A percentile compares a stretch with the other conserved stretches of the same genome.
These are phyloP conservation scores for Sylvicola cinctus DNA, from an alignment of 2,888 invertebrate genomes.

Conservation along the genomic window DNA sequence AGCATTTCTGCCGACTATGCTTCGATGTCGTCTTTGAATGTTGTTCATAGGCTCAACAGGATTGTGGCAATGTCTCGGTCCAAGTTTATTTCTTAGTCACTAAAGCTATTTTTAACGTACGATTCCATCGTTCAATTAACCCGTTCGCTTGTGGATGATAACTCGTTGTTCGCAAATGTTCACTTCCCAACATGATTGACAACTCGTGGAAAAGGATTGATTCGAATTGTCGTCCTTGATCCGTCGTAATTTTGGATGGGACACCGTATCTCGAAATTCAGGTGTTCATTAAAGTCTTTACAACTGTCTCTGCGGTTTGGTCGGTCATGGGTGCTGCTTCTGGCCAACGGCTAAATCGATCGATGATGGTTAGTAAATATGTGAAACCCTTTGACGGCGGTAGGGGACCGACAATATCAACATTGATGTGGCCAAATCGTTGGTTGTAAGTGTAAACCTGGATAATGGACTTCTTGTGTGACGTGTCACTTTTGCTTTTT, in stretches of 20 bases:
- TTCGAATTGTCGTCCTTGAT: slow-evolving; percentile 20
- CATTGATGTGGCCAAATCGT: slow-evolving; percentile 18
- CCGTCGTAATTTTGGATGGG: slow-evolving; percentile 16
- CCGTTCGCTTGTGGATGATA: slow-evolving; percentile 21
- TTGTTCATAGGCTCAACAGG: slow-evolving; percentile 14
- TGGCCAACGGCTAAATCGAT: slow-evolving; percentile 11
- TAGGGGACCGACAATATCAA: slow-evolving; percentile 24
- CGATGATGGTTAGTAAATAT: slow-evolving; percentile 16
- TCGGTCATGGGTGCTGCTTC: slow-evolving; percentile 11
- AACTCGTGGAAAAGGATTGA: slow-evolving; percentile 13
- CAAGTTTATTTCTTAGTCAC: slow-evolving; percentile 12
- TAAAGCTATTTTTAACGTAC: slow-evolving; percentile 19
- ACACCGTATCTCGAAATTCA: slow-evolving; percentile 24
- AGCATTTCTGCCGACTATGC: slow-evolving; percentile 15
- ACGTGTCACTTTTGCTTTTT: not conserved
- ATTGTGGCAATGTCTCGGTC: slow-evolving; percentile 13
- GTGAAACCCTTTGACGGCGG: slow-evolving; percentile 13
- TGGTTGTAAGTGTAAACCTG: slow-evolving; percentile 6
- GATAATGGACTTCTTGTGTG: not conserved
- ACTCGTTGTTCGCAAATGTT: slow-evolving; percentile 13
- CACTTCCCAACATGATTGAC: slow-evolving; percentile 10
- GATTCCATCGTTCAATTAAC: slow-evolving; percentile 20
- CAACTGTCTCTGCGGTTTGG: slow-evolving; percentile 11
- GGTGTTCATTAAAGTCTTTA: slow-evolving; percentile 12
- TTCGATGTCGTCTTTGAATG: slow-evolving; percentile 14